phyloP scores from a whole-genome alignment of 2,797 vertebrate species.

The Enteromius unitaeniatus region DNA sequence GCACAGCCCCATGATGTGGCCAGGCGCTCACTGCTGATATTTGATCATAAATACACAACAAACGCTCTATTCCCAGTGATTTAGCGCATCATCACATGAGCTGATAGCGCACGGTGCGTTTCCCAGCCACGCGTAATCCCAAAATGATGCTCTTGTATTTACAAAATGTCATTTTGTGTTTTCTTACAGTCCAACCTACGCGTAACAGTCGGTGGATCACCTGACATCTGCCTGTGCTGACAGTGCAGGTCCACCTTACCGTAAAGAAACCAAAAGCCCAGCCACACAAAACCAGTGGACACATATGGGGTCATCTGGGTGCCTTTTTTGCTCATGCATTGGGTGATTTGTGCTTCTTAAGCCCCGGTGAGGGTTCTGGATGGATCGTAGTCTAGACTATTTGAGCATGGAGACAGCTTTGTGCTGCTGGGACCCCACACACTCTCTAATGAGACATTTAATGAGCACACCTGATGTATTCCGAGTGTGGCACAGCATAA shows the following conservation, averaged over 20 bases:
- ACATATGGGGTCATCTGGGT: neutral
- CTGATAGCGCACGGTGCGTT: conserved; percentile 65
- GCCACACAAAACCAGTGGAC: conserved; percentile 56
- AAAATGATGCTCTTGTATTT: conserved; percentile 81
- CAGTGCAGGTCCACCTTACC: conserved; percentile 88
- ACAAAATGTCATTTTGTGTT: conserved; percentile 89
- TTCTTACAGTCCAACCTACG: conserved; percentile 73
- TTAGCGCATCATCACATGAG: conserved; percentile 73
- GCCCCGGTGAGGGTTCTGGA: neutral
- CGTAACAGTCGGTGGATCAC: conserved; percentile 82
- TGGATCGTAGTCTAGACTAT: neutral
- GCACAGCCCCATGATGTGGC: conserved; percentile 92
- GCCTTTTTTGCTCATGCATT: neutral
- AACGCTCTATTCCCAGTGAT: conserved; percentile 55
- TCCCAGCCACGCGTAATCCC: conserved; percentile 69
- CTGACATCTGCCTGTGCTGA: conserved; percentile 81
- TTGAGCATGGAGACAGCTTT: neutral
- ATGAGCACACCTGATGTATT: conserved; percentile 13
- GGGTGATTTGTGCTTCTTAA: neutral
- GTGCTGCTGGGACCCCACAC: neutral
- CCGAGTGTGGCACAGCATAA: neutral
- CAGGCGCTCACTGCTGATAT: conserved; percentile 71
- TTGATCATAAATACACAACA: conserved; percentile 62
- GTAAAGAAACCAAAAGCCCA: conserved; percentile 81
- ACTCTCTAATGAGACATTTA: conserved; percentile 28